Evolutionary conservation across 2,797 vertebrate species (phyloP).

Genomic region (Mus spretus): DNA sequence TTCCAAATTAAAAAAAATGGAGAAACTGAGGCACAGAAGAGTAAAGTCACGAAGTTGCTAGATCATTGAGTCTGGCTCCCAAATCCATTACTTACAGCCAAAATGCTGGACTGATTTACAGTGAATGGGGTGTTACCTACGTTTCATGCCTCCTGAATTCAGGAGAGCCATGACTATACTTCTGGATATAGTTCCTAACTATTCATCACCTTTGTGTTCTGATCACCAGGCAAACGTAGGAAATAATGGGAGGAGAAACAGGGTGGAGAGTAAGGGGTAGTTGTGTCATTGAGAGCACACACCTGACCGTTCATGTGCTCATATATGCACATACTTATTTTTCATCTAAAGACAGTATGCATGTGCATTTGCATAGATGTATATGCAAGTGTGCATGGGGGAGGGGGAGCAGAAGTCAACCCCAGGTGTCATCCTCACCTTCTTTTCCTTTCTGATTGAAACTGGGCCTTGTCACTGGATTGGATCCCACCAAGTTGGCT

Average conservation of each 20-base stretch:
- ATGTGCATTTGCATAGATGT: accelerated
- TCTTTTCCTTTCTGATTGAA: background rate
- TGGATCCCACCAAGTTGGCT: background rate
- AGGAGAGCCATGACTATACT: background rate
- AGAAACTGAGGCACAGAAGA: background rate
- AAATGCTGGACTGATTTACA: background rate
- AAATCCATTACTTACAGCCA: background rate
- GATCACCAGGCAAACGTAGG: background rate
- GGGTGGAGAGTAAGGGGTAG: background rate
- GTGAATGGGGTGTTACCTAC: background rate
- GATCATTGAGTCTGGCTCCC: background rate
- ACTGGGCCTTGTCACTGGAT: background rate
- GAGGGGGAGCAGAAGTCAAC: background rate
- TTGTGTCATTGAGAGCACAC: background rate
- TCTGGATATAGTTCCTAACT: background rate
- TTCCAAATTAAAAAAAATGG: background rate
- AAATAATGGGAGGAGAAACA: background rate
- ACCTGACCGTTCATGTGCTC: too few species aligned
- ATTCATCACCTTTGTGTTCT: background rate
- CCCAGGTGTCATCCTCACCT: background rate
- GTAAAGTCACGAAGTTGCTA: background rate
- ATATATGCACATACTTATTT: background rate
- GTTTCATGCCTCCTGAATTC: background rate
- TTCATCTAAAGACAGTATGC: background rate
- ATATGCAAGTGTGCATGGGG: background rate